phyloP scores from a whole-genome alignment of 2,888 invertebrate genomes.

The Panorpa germanica region DNA sequence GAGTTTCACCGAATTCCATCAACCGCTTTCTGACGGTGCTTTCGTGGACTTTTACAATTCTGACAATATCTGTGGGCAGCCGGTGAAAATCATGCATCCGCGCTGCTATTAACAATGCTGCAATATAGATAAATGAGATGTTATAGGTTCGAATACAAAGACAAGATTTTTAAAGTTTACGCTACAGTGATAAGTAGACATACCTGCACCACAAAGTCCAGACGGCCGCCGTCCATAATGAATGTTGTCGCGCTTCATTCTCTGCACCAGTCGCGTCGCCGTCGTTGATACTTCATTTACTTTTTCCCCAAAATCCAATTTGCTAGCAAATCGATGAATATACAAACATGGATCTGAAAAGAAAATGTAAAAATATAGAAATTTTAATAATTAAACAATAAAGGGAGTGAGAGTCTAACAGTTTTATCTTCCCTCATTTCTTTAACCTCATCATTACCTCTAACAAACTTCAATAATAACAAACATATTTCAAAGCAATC shows the following conservation, averaged over 20 bases:
- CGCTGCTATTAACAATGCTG: constrained; percentile 85
- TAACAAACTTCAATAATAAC: too few relatives aligned
- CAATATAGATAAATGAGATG: too few relatives aligned
- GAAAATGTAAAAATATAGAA: constrained; percentile 22
- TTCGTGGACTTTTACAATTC: constrained; percentile 91
- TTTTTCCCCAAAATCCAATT: constrained; percentile 79
- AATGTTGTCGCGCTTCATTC: constrained; percentile 97
- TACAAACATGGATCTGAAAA: constrained; percentile 84
- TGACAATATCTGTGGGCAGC: constrained; percentile 71
- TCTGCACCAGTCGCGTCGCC: constrained; percentile 78
- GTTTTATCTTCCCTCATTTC: too few relatives aligned
- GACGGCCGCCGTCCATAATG: constrained; percentile 92
- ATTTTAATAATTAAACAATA: too few relatives aligned
- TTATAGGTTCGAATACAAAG: constrained; percentile 15
- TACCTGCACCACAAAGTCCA: constrained; percentile 94
- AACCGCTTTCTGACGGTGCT: constrained; percentile 79
- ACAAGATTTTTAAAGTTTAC: constrained; percentile 10
- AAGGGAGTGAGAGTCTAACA: too few relatives aligned
- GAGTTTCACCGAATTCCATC: constrained; percentile 91
- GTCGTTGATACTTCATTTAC: constrained; percentile 92
- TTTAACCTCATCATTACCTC: too few relatives aligned
- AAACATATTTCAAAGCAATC: too few relatives aligned
- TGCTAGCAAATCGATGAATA: constrained; percentile 85
- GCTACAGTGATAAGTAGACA: constrained; percentile 12
- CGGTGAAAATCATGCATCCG: constrained; percentile 83